phyloP scores from a whole-genome alignment of 53 echinoderm and acorn worm genomes.

The Echinometra lucunter region DNA sequence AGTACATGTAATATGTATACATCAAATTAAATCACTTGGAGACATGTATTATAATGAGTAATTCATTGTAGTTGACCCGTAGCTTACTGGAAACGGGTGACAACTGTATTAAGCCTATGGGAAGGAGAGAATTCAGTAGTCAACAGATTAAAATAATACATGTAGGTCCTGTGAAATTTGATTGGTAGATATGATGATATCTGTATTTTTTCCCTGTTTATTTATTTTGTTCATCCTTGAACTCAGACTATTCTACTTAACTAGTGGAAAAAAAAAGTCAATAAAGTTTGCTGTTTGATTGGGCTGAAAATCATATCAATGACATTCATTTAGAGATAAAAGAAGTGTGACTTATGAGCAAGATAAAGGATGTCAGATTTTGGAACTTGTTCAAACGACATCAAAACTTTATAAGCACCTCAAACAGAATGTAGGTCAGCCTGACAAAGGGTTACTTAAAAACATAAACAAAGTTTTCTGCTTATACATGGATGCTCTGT shows the following conservation, averaged over 20 bases:
- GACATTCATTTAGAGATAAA: background rate
- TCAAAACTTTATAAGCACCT: background rate
- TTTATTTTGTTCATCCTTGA: background rate
- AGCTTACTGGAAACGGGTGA: too few species aligned
- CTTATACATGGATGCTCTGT: too few species aligned
- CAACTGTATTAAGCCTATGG: too few species aligned
- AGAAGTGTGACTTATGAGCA: background rate
- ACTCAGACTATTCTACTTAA: background rate
- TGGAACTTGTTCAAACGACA: background rate
- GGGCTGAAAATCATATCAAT: slow-evolving; percentile 1
- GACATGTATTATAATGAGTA: too few species aligned
- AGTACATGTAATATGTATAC: too few species aligned
- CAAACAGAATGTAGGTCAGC: background rate
- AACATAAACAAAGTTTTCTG: background rate
- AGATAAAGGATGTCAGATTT: background rate
- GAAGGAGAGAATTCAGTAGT: too few species aligned
- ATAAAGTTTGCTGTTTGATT: background rate
- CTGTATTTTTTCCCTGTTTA: too few species aligned
- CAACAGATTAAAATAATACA: too few species aligned
- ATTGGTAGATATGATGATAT: too few species aligned
- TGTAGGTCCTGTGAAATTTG: too few species aligned
- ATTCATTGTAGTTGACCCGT: too few species aligned
- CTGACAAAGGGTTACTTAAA: background rate
- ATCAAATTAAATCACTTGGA: too few species aligned
- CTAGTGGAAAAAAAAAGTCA: background rate